These are phyloP conservation scores for Sinopyrophorus schimmeli DNA, from an alignment of 2,888 invertebrate genomes.

Conservation along the genomic window DNA sequence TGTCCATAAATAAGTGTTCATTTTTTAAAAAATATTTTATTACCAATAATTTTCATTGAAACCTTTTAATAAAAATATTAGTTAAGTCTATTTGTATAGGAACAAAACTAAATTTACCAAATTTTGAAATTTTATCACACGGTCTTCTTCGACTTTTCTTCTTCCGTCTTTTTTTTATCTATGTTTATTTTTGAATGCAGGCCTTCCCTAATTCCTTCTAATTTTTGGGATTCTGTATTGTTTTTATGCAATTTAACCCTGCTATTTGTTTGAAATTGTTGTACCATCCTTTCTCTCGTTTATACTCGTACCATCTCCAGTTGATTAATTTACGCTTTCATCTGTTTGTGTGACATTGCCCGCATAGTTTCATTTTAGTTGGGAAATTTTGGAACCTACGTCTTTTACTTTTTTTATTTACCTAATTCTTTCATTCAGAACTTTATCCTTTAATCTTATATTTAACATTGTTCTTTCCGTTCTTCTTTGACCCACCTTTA, in stretches of 20 bases:
- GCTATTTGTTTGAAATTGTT: neutral
- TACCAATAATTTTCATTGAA: too few species aligned
- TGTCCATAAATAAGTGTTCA: too few species aligned
- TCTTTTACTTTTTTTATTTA: neutral
- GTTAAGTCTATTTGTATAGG: too few species aligned
- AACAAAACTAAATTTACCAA: too few species aligned
- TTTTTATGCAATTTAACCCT: neutral
- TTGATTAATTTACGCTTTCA: too few species aligned
- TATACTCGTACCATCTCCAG: constrained; percentile 2
- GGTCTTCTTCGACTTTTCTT: too few species aligned
- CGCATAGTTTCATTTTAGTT: neutral
- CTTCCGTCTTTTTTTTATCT: too few species aligned
- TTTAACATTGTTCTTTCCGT: neutral
- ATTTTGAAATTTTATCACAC: too few species aligned
- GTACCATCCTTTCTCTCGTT: constrained; percentile 1
- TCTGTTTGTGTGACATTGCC: neutral
- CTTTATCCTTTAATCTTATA: neutral
- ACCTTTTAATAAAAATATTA: too few species aligned
- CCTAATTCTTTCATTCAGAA: neutral
- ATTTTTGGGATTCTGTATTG: neutral
- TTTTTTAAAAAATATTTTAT: too few species aligned
- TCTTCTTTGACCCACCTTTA: neutral
- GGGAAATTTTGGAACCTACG: neutral
- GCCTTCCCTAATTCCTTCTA: too few species aligned
- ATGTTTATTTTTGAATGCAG: too few species aligned